Evolutionary conservation across 1,140 invertebrate genomes (phyloP), one percentile per base, ranked within the genome.

Genomic region (Trichonephila inaurata): DNA sequence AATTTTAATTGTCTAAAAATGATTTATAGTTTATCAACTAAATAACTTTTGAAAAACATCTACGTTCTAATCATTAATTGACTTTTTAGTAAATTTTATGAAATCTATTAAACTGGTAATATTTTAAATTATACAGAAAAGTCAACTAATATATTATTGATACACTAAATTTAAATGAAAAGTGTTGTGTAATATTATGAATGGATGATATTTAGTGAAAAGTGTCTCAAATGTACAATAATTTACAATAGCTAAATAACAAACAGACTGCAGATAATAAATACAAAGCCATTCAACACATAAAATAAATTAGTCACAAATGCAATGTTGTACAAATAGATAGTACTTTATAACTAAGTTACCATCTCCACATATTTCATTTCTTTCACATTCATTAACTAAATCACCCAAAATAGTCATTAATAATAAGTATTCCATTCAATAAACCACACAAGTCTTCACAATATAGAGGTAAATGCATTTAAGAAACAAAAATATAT

Each of bases 291-390:
- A 28, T 66, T 81, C 66, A 40, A 86, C 88, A 93, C 69, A 88
- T 62, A 69, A 28, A 88, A 93, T 88, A 93, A 93, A 93, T 88
- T 92, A 93, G 85, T 88, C 69, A 93, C 92, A 85, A 24, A 88
- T 62, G 66, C 92, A 89, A 93, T 24, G 81, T 88, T 93, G 60
- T 89, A 93, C 92, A 89, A 21, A 88, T 64, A 28, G 28, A 81
- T 62, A 40, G 87, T 60, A 92, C 40, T 33, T 61, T 51, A 69
- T 18, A 77, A 77, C 19, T 91, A 61, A 91, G 61, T 66, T 28
- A 88, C 86, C 40, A 40, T 66, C 28, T 88, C 86, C 86, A 64
- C 60, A 88, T 88, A 64, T 18, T 64, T 87, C 62, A 19, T 64
- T 64, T 88, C 86, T 88, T 61, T 88, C 86, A 88, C 86, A 88